Evolutionary conservation across 2,113 vertebrate species (phyloP), one percentile per base, ranked within the genome.

Genomic region (Capra hircus): DNA sequence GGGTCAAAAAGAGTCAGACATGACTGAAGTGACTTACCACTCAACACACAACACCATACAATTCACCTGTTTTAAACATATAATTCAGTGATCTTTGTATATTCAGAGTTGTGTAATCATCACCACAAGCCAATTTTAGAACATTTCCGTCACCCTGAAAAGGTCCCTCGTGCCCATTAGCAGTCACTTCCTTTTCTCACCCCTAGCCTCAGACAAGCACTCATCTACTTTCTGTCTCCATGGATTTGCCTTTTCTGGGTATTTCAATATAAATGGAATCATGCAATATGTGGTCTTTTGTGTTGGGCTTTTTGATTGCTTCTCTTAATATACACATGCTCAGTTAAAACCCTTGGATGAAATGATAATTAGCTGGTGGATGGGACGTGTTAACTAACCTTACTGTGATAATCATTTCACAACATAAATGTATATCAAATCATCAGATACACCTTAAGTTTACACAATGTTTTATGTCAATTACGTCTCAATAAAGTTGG

Each of bases 251-350:
- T 83, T 95, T 93, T 88, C 93, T 96, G 82, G 53, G 40, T 25
- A 89, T 89, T 96, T 93, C 78, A 74, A 86, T 88, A 89, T 90
- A 55, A 80, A 89, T 71, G 43, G 27, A 57, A 85, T 78, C 91
- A 43, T 50, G 74, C 59, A 77, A 23, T 77, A 55, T 52, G 33
- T 82, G 36, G 60, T 74, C 36, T 80, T 84, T 60, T 85, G 53
- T 57, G 25, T 90, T 93, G 94, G 53, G 9, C 77, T 97, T 97
- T 93, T 97, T 94, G 64, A 90, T 74, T 55, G 19, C 60, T 80
- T 93, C n/a, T 94, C 43, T 95, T 62, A 91, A 89, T 67, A 82
- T 25, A 95, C 11, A 96, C 14, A 36, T 80, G 50, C 43, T 86
- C 88, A 71, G 50, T 86, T 89, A 80, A 97, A 91, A 82, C 17